Base-by-base conservation (phyloP, 2,888 invertebrate genomes). In the Acanthopleura granulata region DNA sequence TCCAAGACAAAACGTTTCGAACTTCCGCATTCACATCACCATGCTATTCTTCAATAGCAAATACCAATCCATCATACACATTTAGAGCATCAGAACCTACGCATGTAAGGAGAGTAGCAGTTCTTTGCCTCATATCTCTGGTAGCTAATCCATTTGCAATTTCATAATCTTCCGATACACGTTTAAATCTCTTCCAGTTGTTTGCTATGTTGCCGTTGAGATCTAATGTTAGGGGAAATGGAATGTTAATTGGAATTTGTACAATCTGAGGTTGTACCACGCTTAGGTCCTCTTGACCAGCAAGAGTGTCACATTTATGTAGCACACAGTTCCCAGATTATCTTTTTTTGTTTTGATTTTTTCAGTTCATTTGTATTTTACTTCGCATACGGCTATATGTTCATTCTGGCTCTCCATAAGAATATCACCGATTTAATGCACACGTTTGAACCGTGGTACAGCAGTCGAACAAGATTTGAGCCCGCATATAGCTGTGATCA, bases 121-220 rank as follows among this genome's bases (percentile, higher is more conserved):
- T 57, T 61, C 77, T 70, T n/a, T 70, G 27, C 25, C 71, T 29
- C 16, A n/a, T 40, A 9, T 70, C 73, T 29, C 66, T 72, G 0
- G 72, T 72, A 16, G 22, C 18, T 40, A 77, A 71, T 12, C 75
- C 74, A 30, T 71, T 62, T 25, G 77, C 77, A 40, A 75, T 75
- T 18, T 77, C 77, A 69, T 77, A 77, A 29, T 77, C 75, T 27
- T 51, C 69, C 75, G 74, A 75, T 9, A 75, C 77, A 25, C 74
- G 29, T 16, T 75, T 72, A 62, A 77, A 75, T 22, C 62, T 49
- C 66, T 74, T 77, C 77, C 77, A 77, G 25, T 66, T 75, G 12
- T 72, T 30, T n/a, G 73, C 61, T 61, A 75, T 14, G 62, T 71
- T 73, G 27, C 75, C 72, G 11, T 51, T 29, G 18, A 75, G 69